A percentile compares a stretch with the other conserved stretches of the same genome.
Evolutionary conservation across 2,113 vertebrate genomes (phyloP).

Genomic region (Aspiorhynchus laticeps): DNA sequence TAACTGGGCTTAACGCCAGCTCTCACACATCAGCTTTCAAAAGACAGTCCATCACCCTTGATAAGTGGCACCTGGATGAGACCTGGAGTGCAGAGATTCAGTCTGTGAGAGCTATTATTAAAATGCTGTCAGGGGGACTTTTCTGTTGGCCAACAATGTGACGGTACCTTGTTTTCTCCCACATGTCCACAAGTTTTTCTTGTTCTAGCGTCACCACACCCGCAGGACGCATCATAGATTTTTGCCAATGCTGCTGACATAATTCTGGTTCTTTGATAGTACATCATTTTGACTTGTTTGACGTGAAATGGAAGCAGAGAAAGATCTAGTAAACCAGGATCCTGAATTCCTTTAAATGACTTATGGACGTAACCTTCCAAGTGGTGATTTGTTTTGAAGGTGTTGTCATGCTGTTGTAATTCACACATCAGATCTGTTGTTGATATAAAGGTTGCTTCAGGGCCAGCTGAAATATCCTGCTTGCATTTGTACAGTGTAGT

Average conservation of each 20-base stretch:
- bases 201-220: background rate
- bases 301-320: constrained; percentile 1
- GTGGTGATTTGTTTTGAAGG: constrained; percentile 9
- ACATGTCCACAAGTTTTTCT: background rate
- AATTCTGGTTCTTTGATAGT: background rate
- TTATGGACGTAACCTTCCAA: constrained; percentile 19
- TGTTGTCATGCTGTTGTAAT: constrained; percentile 35
- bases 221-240: background rate
- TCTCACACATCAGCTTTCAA: constrained; percentile 31
- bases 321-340: background rate
- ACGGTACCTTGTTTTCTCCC: constrained; percentile 29
- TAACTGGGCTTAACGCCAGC: constrained; percentile 37
- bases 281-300: constrained; percentile 10
- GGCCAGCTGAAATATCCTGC: background rate
- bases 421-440: background rate
- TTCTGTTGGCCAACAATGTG: constrained; percentile 22
- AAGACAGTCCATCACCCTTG: constrained; percentile 32
- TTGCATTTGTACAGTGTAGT: background rate
- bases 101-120: constrained; percentile 50
- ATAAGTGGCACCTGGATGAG: constrained; percentile 51
- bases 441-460: background rate
- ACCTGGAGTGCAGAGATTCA: constrained; percentile 24
- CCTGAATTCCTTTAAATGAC: background rate
- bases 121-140: constrained; percentile 55
- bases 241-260: background rate